Conservation (phyloP, 2,797 vertebrate species). For the Rhyacichthys aspro region DNA sequence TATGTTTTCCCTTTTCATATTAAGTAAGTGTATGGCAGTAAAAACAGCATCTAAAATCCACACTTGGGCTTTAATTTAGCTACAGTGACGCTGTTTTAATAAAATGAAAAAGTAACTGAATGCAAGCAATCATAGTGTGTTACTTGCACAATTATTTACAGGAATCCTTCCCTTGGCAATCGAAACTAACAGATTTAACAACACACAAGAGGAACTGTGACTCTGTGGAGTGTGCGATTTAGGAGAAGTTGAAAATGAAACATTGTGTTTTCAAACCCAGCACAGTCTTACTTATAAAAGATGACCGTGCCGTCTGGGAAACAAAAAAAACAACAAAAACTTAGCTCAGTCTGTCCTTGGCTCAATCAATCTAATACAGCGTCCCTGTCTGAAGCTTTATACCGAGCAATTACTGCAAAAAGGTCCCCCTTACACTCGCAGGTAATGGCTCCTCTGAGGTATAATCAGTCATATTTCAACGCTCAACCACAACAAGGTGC, state of each 20-base stretch:
- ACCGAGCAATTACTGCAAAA: conserved; percentile 37
- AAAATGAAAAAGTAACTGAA: too few relatives aligned
- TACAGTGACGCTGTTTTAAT: too few relatives aligned
- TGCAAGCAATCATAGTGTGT: too few relatives aligned
- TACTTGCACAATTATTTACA: too few relatives aligned
- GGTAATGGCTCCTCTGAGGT: conserved; percentile 42
- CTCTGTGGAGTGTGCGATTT: neutral
- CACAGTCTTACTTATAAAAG: conserved; percentile 38
- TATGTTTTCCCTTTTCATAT: too few relatives aligned
- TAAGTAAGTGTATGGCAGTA: too few relatives aligned
- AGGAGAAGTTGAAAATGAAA: conserved; percentile 14
- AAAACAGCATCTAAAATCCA: too few relatives aligned
- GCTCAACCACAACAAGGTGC: conserved; percentile 17
- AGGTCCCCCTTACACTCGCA: conserved; percentile 30
- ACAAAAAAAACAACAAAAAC: conserved; percentile 34
- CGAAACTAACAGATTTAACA: too few relatives aligned
- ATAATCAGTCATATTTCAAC: conserved; percentile 25
- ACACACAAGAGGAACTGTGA: too few relatives aligned
- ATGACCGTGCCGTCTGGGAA: conserved; percentile 34
- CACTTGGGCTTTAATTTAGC: too few relatives aligned
- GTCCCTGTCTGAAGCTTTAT: conserved; percentile 34
- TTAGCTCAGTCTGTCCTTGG: conserved; percentile 31
- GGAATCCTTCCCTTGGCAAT: too few relatives aligned
- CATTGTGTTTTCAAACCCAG: conserved; percentile 17
- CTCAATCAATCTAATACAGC: conserved; percentile 33